phyloP scores from a whole-genome alignment of 2,888 invertebrate genomes.

The Drosophila helvetica region DNA sequence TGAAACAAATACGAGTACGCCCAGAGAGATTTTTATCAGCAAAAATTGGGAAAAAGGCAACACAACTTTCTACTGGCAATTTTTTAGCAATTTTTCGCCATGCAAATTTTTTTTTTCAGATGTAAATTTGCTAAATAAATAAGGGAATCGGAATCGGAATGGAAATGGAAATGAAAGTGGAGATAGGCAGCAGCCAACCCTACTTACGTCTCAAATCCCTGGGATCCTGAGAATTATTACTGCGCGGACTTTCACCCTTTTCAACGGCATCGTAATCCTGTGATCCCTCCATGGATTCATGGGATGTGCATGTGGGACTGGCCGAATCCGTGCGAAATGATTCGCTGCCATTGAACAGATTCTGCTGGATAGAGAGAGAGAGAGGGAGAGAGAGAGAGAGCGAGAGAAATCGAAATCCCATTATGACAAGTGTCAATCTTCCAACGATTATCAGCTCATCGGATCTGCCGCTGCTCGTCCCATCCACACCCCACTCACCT shows the following conservation, averaged over 20 bases:
- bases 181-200: constrained; percentile 15
- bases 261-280: constrained; percentile 86
- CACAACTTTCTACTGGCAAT: constrained; percentile 18
- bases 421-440: constrained; percentile 74
- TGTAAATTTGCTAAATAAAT: constrained; percentile 67
- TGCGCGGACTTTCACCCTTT: constrained; percentile 84
- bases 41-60: constrained; percentile 36
- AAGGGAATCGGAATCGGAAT: constrained; percentile 21
- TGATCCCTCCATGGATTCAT: constrained; percentile 86
- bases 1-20: constrained; percentile 68
- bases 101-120: constrained; percentile 47
- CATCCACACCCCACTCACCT: constrained; percentile 74
- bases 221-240: constrained; percentile 84
- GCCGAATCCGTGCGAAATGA: constrained; percentile 86
- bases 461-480: background rate
- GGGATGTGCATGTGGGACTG: constrained; percentile 87
- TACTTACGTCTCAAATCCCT: constrained; percentile 87
- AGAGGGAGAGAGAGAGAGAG: constrained; percentile 12
- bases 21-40: constrained; percentile 70
- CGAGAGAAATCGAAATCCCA: constrained; percentile 39
- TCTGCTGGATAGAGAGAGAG: constrained; percentile 61
- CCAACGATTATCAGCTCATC: constrained; percentile 38
- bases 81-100: constrained; percentile 38
- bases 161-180: background rate
- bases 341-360: constrained; percentile 84